Percentiles rank a stretch among this genome's conserved stretches.
Evolutionary conservation across 2,888 invertebrate species (phyloP).

Genomic region (Buathra laborator): DNA sequence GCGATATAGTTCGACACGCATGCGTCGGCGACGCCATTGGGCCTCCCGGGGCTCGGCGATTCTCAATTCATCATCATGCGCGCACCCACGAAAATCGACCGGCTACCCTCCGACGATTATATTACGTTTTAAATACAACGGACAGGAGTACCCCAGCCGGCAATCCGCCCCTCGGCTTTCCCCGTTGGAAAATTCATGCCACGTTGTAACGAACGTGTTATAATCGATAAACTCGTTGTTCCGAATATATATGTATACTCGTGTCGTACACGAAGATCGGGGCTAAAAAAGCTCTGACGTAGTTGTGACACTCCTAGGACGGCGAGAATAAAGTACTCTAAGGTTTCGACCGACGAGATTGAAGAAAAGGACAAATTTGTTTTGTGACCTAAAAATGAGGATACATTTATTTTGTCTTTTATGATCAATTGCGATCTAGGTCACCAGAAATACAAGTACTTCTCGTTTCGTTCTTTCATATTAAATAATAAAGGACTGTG

Average conservation of each 20-base stretch:
- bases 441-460: conserved; percentile 85
- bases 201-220: conserved; percentile 42
- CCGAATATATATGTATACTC: conserved; percentile 33
- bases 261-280: not conserved
- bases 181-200: conserved; percentile 55
- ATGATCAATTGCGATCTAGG: conserved; percentile 86
- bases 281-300: not conserved
- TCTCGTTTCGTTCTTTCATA: conserved; percentile 76
- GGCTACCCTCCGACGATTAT: conserved; percentile 52
- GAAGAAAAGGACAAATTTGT: conserved; percentile 81
- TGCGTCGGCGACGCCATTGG: conserved; percentile 39
- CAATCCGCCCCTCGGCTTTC: conserved; percentile 24
- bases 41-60: conserved; percentile 15
- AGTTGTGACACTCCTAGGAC: not conserved
- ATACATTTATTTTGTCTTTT: conserved; percentile 92
- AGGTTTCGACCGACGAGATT: conserved; percentile 33
- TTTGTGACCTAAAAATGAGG: conserved; percentile 91
- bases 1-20: conserved; percentile 40
- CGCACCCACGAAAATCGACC: conserved; percentile 67
- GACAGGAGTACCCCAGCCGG: not conserved
- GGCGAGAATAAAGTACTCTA: conserved; percentile 45
- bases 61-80: conserved; percentile 43
- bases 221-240: conserved; percentile 57
- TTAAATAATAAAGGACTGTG: conserved; percentile 84
- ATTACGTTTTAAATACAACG: conserved; percentile 61